Evolutionary conservation across 1,140 invertebrate species (phyloP).

Genomic region (Contarinia nasturtii): DNA sequence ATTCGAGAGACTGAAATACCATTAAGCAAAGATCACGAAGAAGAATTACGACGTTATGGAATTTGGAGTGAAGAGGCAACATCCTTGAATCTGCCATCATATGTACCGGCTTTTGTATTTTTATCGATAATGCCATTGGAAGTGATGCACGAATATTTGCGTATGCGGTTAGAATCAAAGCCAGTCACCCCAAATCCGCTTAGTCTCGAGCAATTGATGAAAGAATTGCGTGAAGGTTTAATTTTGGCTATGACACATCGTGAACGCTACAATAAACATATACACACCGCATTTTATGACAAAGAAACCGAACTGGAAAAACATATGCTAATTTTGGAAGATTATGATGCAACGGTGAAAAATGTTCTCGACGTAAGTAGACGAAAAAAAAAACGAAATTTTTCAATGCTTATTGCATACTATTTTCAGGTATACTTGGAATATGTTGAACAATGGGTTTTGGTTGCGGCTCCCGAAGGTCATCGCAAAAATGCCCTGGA

Average conservation of each 20-base stretch:
- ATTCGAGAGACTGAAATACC: conserved; percentile 20
- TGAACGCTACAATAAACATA: conserved; percentile 49
- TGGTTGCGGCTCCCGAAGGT: conserved; percentile 42
- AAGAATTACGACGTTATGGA: conserved; percentile 34
- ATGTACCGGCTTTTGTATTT: conserved; percentile 66
- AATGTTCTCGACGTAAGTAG: conserved; percentile 40
- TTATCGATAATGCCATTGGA: conserved; percentile 64
- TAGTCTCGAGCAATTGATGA: conserved; percentile 66
- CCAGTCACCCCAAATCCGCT: conserved; percentile 66
- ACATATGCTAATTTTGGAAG: conserved; percentile 39
- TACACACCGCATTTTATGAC: conserved; percentile 40
- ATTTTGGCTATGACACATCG: conserved; percentile 58
- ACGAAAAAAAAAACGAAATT: too few relatives aligned
- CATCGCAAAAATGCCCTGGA: conserved; percentile 60
- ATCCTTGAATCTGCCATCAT: conserved; percentile 61
- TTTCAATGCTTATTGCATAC: conserved; percentile 6
- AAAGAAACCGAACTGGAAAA: conserved; percentile 24
- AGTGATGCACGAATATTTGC: conserved; percentile 72
- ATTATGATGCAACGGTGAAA: conserved; percentile 61
- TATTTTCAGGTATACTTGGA: conserved; percentile 44
- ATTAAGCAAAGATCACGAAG: conserved; percentile 17
- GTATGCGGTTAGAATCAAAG: conserved; percentile 62
- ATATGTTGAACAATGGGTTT: conserved; percentile 53
- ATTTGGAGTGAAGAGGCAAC: conserved; percentile 57
- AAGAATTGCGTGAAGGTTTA: conserved; percentile 70